These are phyloP conservation scores for Pluvialis apricaria DNA, from an alignment of 2,113 vertebrate genomes.

Conservation along the genomic window DNA sequence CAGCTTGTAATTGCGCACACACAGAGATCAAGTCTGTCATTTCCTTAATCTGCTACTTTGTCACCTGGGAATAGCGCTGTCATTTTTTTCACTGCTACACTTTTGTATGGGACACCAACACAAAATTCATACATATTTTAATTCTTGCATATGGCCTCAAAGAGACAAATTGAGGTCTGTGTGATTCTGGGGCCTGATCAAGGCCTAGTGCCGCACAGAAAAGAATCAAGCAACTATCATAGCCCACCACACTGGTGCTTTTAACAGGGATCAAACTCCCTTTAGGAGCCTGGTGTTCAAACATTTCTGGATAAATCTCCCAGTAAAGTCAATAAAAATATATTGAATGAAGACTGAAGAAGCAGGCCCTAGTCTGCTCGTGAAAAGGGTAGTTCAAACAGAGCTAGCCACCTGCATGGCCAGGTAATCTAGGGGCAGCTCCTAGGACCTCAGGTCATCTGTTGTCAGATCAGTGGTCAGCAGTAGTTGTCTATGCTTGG, in stretches of 20 bases:
- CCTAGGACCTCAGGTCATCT: neutral
- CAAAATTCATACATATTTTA: neutral
- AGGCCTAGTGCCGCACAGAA: neutral
- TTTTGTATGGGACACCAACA: neutral
- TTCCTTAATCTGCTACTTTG: neutral
- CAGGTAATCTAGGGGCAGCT: neutral
- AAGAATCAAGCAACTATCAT: neutral
- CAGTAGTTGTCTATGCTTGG: neutral
- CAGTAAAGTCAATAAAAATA: neutral
- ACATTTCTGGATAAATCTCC: neutral
- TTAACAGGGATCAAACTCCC: neutral
- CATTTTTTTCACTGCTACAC: neutral
- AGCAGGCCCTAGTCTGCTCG: neutral
- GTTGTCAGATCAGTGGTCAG: neutral
- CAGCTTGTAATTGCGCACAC: neutral
- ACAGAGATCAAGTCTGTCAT: neutral
- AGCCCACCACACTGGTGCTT: neutral
- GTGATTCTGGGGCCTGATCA: neutral
- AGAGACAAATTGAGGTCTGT: neutral
- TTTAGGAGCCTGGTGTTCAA: neutral
- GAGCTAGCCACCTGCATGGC: neutral
- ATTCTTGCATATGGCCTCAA: neutral
- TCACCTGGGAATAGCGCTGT: neutral
- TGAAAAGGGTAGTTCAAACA: neutral
- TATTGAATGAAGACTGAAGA: neutral